Conservation (phyloP, 2,113 vertebrate genomes). For the Larimichthys polyactis region DNA sequence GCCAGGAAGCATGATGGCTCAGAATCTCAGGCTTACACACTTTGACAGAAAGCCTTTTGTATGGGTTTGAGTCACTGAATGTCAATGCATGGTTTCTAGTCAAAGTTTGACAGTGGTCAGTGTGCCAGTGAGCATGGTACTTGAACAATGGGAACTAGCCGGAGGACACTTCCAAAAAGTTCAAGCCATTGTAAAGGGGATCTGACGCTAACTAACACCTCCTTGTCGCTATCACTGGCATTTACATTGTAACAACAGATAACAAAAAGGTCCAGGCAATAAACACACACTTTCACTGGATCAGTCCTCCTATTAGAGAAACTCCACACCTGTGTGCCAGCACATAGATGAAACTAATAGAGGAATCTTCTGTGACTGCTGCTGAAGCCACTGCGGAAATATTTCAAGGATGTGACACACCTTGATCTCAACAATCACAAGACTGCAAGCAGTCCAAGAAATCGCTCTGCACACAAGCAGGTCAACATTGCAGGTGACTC, state of each 20-base stretch:
- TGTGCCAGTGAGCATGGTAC: conserved; percentile 16
- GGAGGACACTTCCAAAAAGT: conserved; percentile 40
- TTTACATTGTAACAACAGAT: conserved; percentile 56
- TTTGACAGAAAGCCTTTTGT: neutral
- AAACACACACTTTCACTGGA: conserved; percentile 14
- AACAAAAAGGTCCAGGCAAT: conserved; percentile 2
- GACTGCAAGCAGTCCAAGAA: conserved; percentile 18
- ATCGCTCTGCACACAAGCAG: neutral
- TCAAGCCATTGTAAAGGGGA: conserved; percentile 23
- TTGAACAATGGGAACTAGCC: conserved; percentile 48
- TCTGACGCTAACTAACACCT: conserved; percentile 32
- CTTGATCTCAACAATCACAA: conserved; percentile 49
- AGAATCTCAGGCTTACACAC: neutral
- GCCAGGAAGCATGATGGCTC: neutral
- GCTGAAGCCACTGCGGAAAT: conserved; percentile 56
- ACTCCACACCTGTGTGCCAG: conserved; percentile 47
- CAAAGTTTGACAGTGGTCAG: neutral
- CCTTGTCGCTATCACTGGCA: conserved; percentile 8
- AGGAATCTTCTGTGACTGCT: conserved; percentile 1
- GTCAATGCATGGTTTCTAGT: neutral
- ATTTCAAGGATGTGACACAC: conserved; percentile 75
- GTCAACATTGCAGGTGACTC: conserved; percentile 15
- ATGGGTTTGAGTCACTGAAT: neutral
- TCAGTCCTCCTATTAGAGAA: conserved; percentile 27
- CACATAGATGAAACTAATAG: conserved; percentile 33